Conservation (phyloP, 2,888 invertebrate species). For the Mesopsocus fuscifrons region DNA sequence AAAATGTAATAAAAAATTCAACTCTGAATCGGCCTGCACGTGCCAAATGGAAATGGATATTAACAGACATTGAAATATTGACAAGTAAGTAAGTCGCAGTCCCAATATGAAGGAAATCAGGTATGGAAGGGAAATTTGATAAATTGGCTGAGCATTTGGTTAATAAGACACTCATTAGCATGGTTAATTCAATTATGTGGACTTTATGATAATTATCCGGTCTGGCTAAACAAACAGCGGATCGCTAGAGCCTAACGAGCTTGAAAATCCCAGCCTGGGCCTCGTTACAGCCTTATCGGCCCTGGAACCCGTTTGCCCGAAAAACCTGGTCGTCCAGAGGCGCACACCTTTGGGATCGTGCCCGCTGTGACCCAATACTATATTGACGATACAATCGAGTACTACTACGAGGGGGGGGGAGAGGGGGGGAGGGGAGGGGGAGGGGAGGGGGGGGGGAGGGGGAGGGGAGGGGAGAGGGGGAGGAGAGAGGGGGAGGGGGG, state of each 20-base stretch:
- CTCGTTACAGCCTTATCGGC: neutral
- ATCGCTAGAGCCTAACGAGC: neutral
- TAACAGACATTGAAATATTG: too few species aligned
- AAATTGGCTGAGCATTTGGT: constrained; percentile 3
- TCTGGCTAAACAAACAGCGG: constrained; percentile 1
- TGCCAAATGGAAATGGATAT: too few species aligned
- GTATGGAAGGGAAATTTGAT: too few species aligned
- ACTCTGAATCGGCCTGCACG: too few species aligned
- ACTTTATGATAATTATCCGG: constrained; percentile 1
- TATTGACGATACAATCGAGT: too few species aligned
- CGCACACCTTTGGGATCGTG: too few species aligned
- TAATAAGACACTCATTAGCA: neutral
- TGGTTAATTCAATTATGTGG: constrained; percentile 1
- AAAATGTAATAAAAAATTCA: too few species aligned
- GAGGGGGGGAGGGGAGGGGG: neutral
- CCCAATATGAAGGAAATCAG: too few species aligned
- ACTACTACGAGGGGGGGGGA: neutral
- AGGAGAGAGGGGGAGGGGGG: neutral
- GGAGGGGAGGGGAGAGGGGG: neutral
- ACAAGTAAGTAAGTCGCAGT: too few species aligned
- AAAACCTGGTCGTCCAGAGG: too few species aligned
- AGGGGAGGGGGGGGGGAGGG: neutral
- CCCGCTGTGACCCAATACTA: too few species aligned
- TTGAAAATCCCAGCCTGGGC: neutral
- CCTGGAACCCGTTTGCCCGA: too few species aligned